Evolutionary conservation across 1,140 invertebrate genomes (phyloP).

Genomic region (Bombus superbus): DNA sequence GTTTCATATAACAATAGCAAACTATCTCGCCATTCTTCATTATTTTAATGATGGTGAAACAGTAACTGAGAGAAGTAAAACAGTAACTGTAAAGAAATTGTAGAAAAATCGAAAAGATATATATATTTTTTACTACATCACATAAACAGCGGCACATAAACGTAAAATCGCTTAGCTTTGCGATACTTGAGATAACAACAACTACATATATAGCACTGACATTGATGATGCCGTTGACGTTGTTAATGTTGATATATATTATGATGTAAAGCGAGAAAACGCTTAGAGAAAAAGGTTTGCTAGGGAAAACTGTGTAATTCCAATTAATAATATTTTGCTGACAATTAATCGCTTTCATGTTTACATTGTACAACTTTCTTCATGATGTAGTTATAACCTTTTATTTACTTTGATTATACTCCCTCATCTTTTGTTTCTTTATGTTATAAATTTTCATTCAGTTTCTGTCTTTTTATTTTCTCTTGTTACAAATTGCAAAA

Average conservation of each 20-base stretch:
- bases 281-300: neutral
- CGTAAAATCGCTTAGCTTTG: conserved; percentile 34
- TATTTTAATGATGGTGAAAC: conserved; percentile 62
- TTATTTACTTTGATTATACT: neutral
- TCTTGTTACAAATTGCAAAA: conserved; percentile 45
- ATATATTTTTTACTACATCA: conserved; percentile 69
- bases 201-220: neutral
- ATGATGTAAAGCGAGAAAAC: neutral
- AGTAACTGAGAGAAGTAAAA: conserved; percentile 60
- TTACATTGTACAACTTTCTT: conserved; percentile 29
- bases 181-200: neutral
- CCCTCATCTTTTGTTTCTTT: neutral
- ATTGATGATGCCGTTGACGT: too few species aligned
- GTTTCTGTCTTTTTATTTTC: conserved; percentile 41
- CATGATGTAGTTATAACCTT: neutral
- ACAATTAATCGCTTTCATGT: conserved; percentile 35
- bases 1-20: conserved; percentile 24
- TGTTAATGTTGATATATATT: neutral
- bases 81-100: conserved; percentile 66
- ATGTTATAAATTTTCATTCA: conserved; percentile 32
- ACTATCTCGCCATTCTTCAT: conserved; percentile 55
- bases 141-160: conserved; percentile 48
- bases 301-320: conserved; percentile 19
- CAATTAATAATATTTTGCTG: neutral
- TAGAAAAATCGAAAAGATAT: conserved; percentile 72